phyloP scores from a whole-genome alignment of 2,113 vertebrate species.

The Nycticebus coucang region DNA sequence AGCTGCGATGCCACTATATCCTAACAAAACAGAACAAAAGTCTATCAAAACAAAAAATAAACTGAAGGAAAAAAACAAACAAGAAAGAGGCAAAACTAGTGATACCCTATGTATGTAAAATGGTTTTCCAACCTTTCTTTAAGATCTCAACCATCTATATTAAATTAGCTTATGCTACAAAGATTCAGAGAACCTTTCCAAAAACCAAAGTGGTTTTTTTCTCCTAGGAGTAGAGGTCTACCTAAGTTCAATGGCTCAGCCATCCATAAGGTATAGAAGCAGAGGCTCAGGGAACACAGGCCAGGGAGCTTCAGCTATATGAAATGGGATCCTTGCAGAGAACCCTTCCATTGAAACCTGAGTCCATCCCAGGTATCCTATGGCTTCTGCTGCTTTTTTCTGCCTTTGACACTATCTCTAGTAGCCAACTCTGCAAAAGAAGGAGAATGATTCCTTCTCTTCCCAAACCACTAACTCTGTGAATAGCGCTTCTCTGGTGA shows the following conservation, averaged over 20 bases:
- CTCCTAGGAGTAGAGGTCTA: neutral
- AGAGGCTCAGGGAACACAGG: neutral
- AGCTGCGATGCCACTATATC: too few relatives aligned
- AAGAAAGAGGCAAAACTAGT: neutral
- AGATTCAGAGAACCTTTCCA: neutral
- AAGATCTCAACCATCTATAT: neutral
- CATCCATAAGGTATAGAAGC: neutral
- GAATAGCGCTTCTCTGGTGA: neutral
- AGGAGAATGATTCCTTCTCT: neutral
- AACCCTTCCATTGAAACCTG: neutral
- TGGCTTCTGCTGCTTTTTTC: neutral
- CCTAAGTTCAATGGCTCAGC: neutral
- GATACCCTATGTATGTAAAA: neutral
- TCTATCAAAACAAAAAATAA: too few relatives aligned
- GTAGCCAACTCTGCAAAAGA: neutral
- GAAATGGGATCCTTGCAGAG: neutral
- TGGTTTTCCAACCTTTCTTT: neutral
- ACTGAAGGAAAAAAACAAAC: neutral
- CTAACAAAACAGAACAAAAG: too few relatives aligned
- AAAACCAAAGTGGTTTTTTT: neutral
- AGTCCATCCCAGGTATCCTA: neutral
- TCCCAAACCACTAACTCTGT: neutral
- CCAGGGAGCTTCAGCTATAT: neutral
- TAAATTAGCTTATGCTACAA: neutral
- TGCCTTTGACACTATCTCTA: neutral